Evolutionary conservation across 2,888 invertebrate species (phyloP), one percentile per base, ranked within the genome.

Genomic region (Girardia tigrina): DNA sequence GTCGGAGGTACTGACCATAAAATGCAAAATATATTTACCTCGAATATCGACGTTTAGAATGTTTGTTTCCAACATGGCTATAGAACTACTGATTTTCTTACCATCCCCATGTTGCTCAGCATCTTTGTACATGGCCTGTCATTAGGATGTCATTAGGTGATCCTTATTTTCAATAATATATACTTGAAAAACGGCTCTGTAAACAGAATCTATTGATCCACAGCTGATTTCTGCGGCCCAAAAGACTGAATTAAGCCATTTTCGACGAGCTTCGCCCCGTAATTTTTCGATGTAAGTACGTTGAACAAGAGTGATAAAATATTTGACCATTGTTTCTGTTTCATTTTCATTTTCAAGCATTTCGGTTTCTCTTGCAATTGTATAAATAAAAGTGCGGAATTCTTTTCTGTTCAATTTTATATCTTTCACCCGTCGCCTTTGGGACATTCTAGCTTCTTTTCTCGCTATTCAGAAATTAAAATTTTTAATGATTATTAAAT

Each of bases 231-330:
- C 81, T 16, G 81, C 82, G 1, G 82, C 80, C n/a, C 78, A 79
- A n/a, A 82, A 79, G 27, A 84, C 81, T 77, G 81, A 81, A 74
- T 81, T 80, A 42, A 84, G 78, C 84, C 83, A 84, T 76, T 83
- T 83, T 80, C 84, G 83, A 26, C 84, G 79, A 0, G 83, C 82
- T 76, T 83, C 83, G 29, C 83, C 83, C 28, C 84, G 79, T 23
- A 82, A 81, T 70, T 82, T 79, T 78, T 84, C 84, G 28, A 81
- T 80, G 78, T 82, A 82, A 0, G 81, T 81, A 71, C 82, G 79
- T 83, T 83, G 83, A 8, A 83, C 82, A 77, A 81, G 82, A 78
- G 79, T 81, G 56, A 80, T 79, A 26, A 83, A 78, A 79, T 82
- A 83, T 73, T 83, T 83, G 20, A 83, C 79, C 77, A 83, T 81